Base-by-base conservation (phyloP, 2,888 invertebrate genomes). In the Drosophila austrosaltans region DNA sequence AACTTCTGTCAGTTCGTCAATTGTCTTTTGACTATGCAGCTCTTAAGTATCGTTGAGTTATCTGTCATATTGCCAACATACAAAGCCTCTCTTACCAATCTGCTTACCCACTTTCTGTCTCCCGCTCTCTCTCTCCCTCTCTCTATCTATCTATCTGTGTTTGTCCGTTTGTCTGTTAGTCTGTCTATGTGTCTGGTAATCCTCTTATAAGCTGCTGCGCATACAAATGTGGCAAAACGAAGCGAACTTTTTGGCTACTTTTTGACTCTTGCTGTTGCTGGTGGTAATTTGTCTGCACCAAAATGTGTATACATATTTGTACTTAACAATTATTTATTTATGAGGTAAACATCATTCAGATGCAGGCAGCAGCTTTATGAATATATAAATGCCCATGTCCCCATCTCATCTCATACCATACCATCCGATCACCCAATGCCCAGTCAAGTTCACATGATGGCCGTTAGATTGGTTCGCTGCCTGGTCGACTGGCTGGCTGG, bases 331-430 rank as follows among this genome's bases (percentile, higher is more conserved):
- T 85, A 83, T 81, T 85, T 83, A 83, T 83, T 83, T 83, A 83
- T 87, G 88, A 83, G 83, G 83, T 83, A 82, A 83, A 83, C 88
- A 83, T 87, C 88, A 83, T 83, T 87, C 88, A 78, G 83, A 80
- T 82, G 81, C 88, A 76, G 70, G 72, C 66, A 63, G 62, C 71
- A 63, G 76, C 83, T 83, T 87, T 83, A 85, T 83, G 88, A 87
- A 83, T 83, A 82, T 68, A 87, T 87, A 85, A 86, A 82, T 78
- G 80, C 66, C 66, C 72, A 69, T 76, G 70, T 36, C 8, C 36
- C 36, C 36, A 2, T 8, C 36, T 8, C 36, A 1, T 2, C 8
- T 8, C 36, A 36, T 8, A 2, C 36, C 36, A 8, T 36, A 8
- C 36, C 36, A 36, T 36, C 36, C 36, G 8, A 5, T 32, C 5